A percentile compares a stretch with the other conserved stretches of the same genome.
These are phyloP conservation scores for Heterohyrax brucei DNA, from an alignment of 2,797 vertebrate genomes.

Conservation along the genomic window DNA sequence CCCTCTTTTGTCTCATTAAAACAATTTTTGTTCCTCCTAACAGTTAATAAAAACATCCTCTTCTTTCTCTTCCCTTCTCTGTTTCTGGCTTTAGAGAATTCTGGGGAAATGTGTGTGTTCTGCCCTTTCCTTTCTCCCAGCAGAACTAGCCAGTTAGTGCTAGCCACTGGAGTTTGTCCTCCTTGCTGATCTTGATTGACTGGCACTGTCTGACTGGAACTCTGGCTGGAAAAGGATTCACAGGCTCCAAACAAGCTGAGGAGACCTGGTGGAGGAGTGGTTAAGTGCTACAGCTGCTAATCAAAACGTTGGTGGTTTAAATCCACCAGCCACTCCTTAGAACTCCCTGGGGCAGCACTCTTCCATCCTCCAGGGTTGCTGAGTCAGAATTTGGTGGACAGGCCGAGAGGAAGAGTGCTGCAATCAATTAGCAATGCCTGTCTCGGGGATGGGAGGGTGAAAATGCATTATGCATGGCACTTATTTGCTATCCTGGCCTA, in stretches of 20 bases:
- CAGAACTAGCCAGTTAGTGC: background rate
- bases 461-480: background rate
- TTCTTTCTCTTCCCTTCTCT: background rate
- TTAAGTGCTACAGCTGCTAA: too few species aligned
- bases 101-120: background rate
- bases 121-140: background rate
- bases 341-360: too few species aligned
- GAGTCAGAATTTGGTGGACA: background rate
- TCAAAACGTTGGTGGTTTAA: too few species aligned
- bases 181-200: background rate
- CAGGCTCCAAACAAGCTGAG: background rate
- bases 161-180: background rate
- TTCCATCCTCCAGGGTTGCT: too few species aligned
- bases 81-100: constrained; percentile 15
- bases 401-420: background rate
- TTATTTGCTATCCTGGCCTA: background rate
- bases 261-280: too few species aligned
- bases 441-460: background rate
- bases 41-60: background rate
- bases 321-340: too few species aligned
- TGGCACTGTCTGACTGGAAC: constrained; percentile 1
- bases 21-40: background rate
- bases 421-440: constrained; percentile 69
- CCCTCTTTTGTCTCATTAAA: background rate
- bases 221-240: background rate